Evolutionary conservation across 2,113 vertebrate genomes (phyloP), one percentile per base, ranked within the genome.

Genomic region (Eubucco bourcierii): DNA sequence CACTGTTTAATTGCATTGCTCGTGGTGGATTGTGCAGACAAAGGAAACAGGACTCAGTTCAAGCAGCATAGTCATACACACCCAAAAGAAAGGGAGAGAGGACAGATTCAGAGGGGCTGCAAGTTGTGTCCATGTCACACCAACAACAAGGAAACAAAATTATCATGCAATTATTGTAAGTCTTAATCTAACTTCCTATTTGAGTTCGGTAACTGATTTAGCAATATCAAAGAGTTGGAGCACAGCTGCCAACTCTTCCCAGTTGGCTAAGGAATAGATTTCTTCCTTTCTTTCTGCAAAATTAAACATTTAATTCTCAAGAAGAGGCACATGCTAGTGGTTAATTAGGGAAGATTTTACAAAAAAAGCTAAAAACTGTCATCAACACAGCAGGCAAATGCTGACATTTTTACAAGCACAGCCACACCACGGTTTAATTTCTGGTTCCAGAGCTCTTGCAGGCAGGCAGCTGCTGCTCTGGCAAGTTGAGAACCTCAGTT

Each of bases 361-460:
- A 95, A 65, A 44, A 70, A 53, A 24, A 90, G 55, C 46, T 76
- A 90, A 82, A 84, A 92, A 41, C 24, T 81, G 71, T 76, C 80
- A 84, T 41, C 84, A 88, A 65, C 81, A 87, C 80, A 93, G 77
- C 76, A 91, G 77, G 87, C 21, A 90, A 84, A 92, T 52, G 84
- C 24, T 87, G 72, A 84, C 59, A 46, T 66, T 72, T 87, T 93
- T 52, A 93, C 21, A 81, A 85, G 74, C 50, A 84, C 34, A 68
- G 39, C 46, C 63, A 79, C 34, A 39, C 18, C 63, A 88, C 27
- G 46, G 58, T 53, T 80, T 79, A 66, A 74, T 87, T 89, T 89
- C 59, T 44, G 28, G 53, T 81, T 84, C 77, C 65, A 86, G 34
- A 88, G 73, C 41, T 88, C 59, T 83, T 25, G 29, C 3, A 4